Conservation (phyloP, 2,888 invertebrate species). For the Cistogaster globosa region DNA sequence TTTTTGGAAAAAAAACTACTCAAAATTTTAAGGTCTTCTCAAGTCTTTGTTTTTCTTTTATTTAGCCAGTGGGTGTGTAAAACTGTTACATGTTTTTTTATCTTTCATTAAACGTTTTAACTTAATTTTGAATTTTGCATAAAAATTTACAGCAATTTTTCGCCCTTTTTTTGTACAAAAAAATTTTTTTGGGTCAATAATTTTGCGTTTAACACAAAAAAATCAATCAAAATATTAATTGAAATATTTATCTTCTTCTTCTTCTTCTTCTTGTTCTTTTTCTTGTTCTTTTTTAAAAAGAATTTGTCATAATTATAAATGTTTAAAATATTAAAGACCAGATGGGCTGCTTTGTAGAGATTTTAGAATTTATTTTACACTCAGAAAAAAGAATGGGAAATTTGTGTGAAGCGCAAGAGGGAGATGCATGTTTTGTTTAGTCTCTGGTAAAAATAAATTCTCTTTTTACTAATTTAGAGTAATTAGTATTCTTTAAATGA, state of each 20-base stretch:
- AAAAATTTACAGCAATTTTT: constrained; percentile 21
- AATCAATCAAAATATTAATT: constrained; percentile 45
- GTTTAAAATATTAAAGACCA: background rate
- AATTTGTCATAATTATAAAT: background rate
- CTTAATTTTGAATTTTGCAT: background rate
- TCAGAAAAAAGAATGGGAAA: no score
- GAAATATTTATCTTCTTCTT: background rate
- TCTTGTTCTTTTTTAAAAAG: background rate
- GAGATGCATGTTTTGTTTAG: no score
- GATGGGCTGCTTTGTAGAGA: background rate
- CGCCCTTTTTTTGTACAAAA: background rate
- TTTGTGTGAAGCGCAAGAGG: no score
- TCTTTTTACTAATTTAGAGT: no score
- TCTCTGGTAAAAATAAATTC: no score
- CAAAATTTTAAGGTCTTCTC: background rate
- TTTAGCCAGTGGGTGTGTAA: constrained; percentile 51
- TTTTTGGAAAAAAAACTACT: background rate
- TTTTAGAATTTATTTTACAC: no score
- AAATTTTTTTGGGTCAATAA: background rate
- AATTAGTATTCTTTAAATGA: no score
- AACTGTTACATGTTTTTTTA: constrained; percentile 15
- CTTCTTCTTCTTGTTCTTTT: no score
- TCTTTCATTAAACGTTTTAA: background rate
- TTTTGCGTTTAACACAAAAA: background rate
- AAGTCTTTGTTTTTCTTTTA: constrained; percentile 7